These are phyloP conservation scores for Eristalis intricaria DNA, from an alignment of 2,888 invertebrate genomes.

Conservation along the genomic window DNA sequence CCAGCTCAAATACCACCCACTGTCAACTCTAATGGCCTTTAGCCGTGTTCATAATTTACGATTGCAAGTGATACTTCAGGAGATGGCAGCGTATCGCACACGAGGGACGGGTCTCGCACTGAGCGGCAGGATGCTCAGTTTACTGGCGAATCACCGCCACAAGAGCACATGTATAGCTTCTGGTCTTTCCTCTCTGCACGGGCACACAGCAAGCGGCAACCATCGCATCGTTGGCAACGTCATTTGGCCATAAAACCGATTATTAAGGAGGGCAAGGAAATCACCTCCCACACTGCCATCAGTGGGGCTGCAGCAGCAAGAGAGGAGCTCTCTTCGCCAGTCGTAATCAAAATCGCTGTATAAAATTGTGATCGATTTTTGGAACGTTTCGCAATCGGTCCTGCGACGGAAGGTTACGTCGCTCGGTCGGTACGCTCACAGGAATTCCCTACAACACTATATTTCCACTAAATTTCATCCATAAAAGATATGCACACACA, in stretches of 20 bases:
- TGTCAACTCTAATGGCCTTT: constrained; percentile 40
- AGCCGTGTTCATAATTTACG: constrained; percentile 60
- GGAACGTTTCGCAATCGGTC: constrained; percentile 30
- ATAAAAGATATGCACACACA: constrained; percentile 50
- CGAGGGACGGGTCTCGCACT: neutral
- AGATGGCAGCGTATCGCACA: constrained; percentile 1
- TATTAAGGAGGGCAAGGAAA: constrained; percentile 56
- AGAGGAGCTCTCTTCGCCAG: constrained; percentile 16
- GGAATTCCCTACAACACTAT: constrained; percentile 37
- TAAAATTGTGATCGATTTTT: constrained; percentile 66
- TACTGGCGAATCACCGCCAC: constrained; percentile 1
- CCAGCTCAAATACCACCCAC: constrained; percentile 29
- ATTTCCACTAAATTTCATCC: constrained; percentile 56
- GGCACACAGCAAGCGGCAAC: neutral
- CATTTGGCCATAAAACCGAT: constrained; percentile 66
- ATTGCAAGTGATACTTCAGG: constrained; percentile 49
- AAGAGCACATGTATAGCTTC: constrained; percentile 4
- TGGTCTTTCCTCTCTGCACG: neutral
- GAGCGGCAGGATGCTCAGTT: constrained; percentile 24
- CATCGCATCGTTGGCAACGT: constrained; percentile 24
- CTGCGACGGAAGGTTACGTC: neutral
- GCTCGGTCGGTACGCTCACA: neutral
- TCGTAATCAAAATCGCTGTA: constrained; percentile 68
- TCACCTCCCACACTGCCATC: constrained; percentile 10
- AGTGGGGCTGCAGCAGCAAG: neutral